A percentile compares a stretch with the other conserved stretches of the same genome.
Conservation (phyloP, 2,113 vertebrate genomes). For the Lonchura striata region DNA sequence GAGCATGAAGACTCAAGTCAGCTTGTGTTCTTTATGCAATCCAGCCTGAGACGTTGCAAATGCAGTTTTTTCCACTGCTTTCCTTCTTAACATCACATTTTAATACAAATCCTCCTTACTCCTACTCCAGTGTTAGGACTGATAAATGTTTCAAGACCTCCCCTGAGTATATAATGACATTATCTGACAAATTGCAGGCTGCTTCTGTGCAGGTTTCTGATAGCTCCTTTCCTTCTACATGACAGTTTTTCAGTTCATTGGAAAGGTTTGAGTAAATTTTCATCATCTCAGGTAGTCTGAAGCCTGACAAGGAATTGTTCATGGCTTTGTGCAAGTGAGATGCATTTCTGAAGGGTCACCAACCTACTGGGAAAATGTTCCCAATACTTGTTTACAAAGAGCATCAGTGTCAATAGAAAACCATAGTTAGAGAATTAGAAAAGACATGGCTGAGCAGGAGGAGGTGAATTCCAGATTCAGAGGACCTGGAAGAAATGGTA, state of each 20-base stretch:
- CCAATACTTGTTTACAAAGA: not conserved
- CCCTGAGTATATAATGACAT: conserved; percentile 12
- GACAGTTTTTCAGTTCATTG: conserved; percentile 27
- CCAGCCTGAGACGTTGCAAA: not conserved
- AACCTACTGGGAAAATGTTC: not conserved
- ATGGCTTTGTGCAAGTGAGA: not conserved
- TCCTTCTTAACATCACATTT: not conserved
- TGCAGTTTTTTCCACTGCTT: not conserved
- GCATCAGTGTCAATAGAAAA: not conserved
- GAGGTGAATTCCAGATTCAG: not conserved
- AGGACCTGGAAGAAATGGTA: not conserved
- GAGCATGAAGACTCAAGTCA: not conserved
- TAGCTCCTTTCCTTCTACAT: not conserved
- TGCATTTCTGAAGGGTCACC: not conserved
- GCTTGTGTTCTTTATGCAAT: not conserved
- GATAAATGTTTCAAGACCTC: conserved; percentile 40
- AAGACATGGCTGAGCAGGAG: not conserved
- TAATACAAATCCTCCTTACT: not conserved
- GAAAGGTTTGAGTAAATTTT: conserved; percentile 15
- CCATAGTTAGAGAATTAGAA: not conserved
- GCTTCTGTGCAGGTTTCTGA: conserved; percentile 5
- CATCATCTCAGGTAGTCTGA: conserved; percentile 17
- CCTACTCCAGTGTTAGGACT: not conserved
- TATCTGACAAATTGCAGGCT: conserved; percentile 50
- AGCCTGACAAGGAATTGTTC: not conserved